Evolutionary conservation across 2,113 vertebrate genomes (phyloP).

Genomic region (Rhodinocichla rosea): DNA sequence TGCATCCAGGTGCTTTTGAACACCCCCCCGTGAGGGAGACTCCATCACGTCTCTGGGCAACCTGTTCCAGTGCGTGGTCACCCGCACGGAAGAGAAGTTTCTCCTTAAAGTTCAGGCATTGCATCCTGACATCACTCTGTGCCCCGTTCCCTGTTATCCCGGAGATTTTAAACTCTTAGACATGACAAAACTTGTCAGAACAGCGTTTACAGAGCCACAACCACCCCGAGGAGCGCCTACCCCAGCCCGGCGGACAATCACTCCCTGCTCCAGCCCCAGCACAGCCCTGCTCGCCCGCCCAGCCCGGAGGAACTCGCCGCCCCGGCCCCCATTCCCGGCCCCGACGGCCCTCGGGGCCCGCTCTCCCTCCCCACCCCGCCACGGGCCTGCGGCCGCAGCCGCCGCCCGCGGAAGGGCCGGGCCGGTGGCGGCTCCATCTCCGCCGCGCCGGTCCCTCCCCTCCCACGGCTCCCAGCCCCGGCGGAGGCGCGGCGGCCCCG

Average conservation of each 20-base stretch:
- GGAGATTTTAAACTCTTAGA: fast-evolving
- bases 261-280: background rate
- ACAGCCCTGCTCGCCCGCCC: fast-evolving
- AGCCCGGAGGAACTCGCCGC: fast-evolving
- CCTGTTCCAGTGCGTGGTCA: background rate
- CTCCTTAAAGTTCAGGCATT: too few relatives aligned
- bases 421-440: background rate
- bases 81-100: fast-evolving
- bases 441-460: background rate
- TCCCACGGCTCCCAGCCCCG: background rate
- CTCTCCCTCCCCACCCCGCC: too few relatives aligned
- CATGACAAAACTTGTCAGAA: fast-evolving
- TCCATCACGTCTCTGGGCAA: background rate
- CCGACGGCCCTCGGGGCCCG: too few relatives aligned
- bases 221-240: fast-evolving
- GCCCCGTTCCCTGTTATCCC: fast-evolving
- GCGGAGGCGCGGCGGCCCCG: fast-evolving
- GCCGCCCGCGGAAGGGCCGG: fast-evolving
- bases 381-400: fast-evolving
- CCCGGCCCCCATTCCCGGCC: fast-evolving
- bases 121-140: too few relatives aligned
- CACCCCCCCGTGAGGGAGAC: fast-evolving
- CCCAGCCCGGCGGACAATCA: fast-evolving
- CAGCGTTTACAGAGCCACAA: fast-evolving
- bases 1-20: fast-evolving